Conservation (phyloP, 92 coral and sea anemone species). For the Porites rus region DNA sequence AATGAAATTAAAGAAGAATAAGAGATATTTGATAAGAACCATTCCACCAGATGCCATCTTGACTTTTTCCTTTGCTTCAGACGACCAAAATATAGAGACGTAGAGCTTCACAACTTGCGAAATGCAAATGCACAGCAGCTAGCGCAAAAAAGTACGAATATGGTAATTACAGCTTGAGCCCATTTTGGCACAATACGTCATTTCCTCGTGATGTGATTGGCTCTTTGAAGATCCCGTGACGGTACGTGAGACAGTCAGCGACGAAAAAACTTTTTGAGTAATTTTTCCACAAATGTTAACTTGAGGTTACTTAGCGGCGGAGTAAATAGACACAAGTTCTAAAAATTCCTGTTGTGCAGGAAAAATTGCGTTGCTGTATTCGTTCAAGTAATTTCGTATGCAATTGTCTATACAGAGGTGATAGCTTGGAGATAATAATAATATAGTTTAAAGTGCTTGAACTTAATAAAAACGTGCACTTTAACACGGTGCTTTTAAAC, state of each 20-base stretch:
- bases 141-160: not conserved
- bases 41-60: slow-evolving; percentile 91
- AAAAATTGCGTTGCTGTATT: not conserved
- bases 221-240: slow-evolving; percentile 55
- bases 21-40: slow-evolving; percentile 80
- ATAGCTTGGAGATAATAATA: not conserved
- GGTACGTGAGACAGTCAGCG: not conserved
- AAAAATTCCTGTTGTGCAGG: not conserved
- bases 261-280: not conserved
- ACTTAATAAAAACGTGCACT: not conserved
- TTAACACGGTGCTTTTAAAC: not conserved
- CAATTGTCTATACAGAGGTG: not conserved
- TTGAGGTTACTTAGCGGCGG: not conserved
- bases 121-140: slow-evolving; percentile 29
- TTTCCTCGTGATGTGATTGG: slow-evolving; percentile 38
- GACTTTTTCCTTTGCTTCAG: not conserved
- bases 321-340: not conserved
- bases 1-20: slow-evolving; percentile 82
- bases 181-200: slow-evolving; percentile 22
- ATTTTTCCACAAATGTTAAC: not conserved
- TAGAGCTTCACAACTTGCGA: slow-evolving; percentile 9
- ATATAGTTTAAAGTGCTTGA: not conserved
- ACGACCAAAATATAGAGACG: not conserved
- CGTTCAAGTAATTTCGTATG: too few relatives aligned
- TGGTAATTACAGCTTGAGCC: slow-evolving; percentile 9